Evolutionary conservation across 2,113 vertebrate genomes (phyloP).

Genomic region (Nothocercus nigrocapillus): DNA sequence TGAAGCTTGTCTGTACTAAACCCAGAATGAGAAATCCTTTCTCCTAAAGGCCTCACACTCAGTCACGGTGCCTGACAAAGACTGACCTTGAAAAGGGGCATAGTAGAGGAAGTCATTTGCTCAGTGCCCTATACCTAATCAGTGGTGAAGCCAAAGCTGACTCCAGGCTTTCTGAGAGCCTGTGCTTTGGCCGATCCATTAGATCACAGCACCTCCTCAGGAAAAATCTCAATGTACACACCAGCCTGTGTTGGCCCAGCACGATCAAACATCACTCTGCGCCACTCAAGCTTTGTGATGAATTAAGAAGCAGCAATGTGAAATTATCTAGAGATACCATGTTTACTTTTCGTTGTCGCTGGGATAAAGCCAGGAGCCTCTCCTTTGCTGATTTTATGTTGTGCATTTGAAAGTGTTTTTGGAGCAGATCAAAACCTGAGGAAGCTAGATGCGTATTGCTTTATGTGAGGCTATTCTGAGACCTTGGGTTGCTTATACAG

Average conservation of each 20-base stretch:
- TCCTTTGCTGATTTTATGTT: conserved; percentile 54
- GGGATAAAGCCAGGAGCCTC: conserved; percentile 57
- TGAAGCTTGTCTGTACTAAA: neutral
- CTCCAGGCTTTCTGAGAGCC: neutral
- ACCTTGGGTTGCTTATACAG: conserved; percentile 69
- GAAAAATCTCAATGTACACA: neutral
- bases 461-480: neutral
- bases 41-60: neutral
- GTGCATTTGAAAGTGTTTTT: conserved; percentile 49
- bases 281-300: conserved; percentile 20
- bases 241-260: conserved; percentile 16
- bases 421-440: conserved; percentile 21
- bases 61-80: neutral
- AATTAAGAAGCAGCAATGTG: conserved; percentile 2
- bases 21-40: neutral
- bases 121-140: rapidly evolving
- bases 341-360: conserved; percentile 61
- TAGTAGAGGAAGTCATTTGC: neutral
- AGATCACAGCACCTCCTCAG: neutral
- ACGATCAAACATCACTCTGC: conserved; percentile 22
- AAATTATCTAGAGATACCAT: conserved; percentile 34
- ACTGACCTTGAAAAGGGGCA: neutral
- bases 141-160: neutral
- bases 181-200: neutral
- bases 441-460: conserved; percentile 2